A percentile compares a stretch with the other conserved stretches of the same genome.
These are phyloP conservation scores for Brachionichthys hirsutus DNA, from an alignment of 2,113 vertebrate species.

Conservation along the genomic window DNA sequence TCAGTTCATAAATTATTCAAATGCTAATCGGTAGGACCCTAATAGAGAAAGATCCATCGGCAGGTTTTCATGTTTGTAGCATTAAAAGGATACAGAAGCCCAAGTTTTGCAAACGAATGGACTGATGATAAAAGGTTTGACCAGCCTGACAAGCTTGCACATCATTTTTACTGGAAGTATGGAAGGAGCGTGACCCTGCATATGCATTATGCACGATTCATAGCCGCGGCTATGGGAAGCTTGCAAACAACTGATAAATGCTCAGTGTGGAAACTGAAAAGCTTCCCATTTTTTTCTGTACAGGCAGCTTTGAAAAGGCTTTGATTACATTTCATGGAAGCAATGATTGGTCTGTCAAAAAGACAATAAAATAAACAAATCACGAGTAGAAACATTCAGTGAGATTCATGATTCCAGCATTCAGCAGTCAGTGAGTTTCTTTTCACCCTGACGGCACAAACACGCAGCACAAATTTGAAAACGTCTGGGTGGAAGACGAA, in stretches of 20 bases:
- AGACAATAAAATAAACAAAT: background rate
- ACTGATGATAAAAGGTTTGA: no score
- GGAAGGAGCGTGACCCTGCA: background rate
- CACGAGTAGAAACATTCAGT: background rate
- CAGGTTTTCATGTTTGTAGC: no score
- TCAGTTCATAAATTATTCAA: no score
- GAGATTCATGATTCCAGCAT: background rate
- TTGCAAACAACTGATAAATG: background rate
- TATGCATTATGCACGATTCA: background rate
- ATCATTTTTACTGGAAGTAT: no score
- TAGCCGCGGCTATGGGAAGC: background rate
- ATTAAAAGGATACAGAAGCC: no score
- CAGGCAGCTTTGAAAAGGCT: background rate
- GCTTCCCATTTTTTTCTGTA: background rate
- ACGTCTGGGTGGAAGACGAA: background rate
- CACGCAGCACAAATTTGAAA: constrained; percentile 3
- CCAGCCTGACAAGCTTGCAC: no score
- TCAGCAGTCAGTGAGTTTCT: no score
- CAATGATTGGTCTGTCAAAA: background rate
- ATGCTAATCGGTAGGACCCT: no score
- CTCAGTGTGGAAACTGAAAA: background rate
- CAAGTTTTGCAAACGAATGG: no score
- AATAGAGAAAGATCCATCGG: no score
- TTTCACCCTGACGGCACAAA: no score
- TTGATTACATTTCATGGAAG: background rate